Conservation (phyloP, 2,797 vertebrate species). For the Hybognathus amarus region DNA sequence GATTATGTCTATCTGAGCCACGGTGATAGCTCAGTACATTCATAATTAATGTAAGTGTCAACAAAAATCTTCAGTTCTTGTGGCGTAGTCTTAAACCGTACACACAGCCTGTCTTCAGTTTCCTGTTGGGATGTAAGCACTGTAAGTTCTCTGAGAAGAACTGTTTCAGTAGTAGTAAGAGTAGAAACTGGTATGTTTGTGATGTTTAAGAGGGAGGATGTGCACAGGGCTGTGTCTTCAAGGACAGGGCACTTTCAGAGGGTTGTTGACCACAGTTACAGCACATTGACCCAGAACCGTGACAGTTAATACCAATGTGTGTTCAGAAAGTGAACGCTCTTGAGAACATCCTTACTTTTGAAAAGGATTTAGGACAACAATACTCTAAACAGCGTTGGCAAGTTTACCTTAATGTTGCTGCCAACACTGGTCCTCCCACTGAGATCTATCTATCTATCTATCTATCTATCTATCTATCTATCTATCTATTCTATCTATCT, state of each 20-base stretch:
- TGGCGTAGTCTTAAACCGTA: constrained; percentile 22
- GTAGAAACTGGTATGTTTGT: neutral
- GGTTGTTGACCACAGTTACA: constrained; percentile 12
- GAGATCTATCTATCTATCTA: neutral
- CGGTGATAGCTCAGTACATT: constrained; percentile 67
- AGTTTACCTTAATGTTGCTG: too few species aligned
- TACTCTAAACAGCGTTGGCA: too few species aligned
- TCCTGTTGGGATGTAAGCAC: constrained; percentile 32
- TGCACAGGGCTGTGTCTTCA: neutral
- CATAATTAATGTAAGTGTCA: constrained; percentile 66
- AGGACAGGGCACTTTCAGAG: neutral
- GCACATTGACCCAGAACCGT: constrained; percentile 4
- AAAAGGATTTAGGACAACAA: too few species aligned
- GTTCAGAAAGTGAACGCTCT: constrained; percentile 4
- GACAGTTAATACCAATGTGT: neutral
- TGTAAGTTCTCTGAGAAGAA: neutral
- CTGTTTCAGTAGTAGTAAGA: neutral
- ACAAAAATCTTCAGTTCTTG: constrained; percentile 63
- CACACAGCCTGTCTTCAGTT: constrained; percentile 6
- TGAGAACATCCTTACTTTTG: constrained; percentile 1
- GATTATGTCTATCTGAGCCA: constrained; percentile 70
- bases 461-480: neutral
- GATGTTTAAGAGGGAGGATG: neutral
- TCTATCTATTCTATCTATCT: neutral
- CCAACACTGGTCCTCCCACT: neutral